phyloP scores from a whole-genome alignment of 2,797 vertebrate genomes.

The Enteromius mattozi region DNA sequence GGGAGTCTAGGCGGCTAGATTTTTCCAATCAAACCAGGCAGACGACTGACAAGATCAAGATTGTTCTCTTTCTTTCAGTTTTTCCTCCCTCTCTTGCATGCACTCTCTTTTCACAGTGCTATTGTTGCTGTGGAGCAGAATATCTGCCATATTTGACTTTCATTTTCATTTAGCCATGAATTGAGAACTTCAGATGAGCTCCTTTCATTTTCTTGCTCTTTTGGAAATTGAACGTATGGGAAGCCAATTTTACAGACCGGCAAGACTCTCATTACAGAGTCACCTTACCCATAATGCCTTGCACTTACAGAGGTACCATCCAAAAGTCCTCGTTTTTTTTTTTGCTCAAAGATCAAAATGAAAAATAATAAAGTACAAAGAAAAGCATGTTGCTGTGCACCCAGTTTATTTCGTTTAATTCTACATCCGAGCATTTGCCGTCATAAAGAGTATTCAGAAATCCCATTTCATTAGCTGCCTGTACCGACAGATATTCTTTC shows the following conservation, averaged over 20 bases:
- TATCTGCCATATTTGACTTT: slow-evolving; percentile 38
- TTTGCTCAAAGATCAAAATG: slow-evolving; percentile 17
- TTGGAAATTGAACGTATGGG: slow-evolving; percentile 29
- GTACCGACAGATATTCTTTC: slow-evolving; percentile 16
- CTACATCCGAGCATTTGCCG: not conserved
- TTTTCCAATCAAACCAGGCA: slow-evolving; percentile 50
- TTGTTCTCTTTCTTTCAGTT: slow-evolving; percentile 43
- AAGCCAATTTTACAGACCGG: slow-evolving; percentile 38
- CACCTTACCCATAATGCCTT: slow-evolving; percentile 42
- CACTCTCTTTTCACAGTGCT: not conserved
- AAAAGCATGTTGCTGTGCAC: not conserved
- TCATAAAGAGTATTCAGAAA: slow-evolving; percentile 5
- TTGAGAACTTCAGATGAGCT: slow-evolving; percentile 42
- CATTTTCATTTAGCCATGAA: slow-evolving; percentile 41
- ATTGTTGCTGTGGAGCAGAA: slow-evolving; percentile 13
- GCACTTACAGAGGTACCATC: slow-evolving; percentile 1
- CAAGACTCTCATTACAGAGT: slow-evolving; percentile 35
- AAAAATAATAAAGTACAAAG: slow-evolving; percentile 19
- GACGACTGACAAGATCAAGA: slow-evolving; percentile 45
- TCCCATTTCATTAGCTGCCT: slow-evolving; percentile 23
- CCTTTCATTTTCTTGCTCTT: slow-evolving; percentile 40
- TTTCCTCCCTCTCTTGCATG: slow-evolving; percentile 25
- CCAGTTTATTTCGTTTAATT: slow-evolving; percentile 18
- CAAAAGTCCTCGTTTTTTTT: not conserved
- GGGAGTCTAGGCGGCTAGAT: slow-evolving; percentile 32